Conservation (phyloP, 1,140 invertebrate species). For the Aphidius gifuensis region DNA sequence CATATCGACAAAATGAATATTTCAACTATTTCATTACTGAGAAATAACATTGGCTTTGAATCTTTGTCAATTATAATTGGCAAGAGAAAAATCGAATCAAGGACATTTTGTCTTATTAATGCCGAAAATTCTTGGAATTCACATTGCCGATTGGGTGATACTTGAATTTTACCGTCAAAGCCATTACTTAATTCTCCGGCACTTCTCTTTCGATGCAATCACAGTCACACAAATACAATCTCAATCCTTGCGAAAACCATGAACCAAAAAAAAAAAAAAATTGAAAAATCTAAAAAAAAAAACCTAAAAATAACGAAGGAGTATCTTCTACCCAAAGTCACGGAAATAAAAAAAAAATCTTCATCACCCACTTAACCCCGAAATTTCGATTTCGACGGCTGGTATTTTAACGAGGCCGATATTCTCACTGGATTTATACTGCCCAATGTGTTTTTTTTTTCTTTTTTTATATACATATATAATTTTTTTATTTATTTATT, state of each 20-base stretch:
- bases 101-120: constrained; percentile 10
- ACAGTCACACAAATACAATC: neutral
- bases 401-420: constrained; percentile 57
- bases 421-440: constrained; percentile 32
- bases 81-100: too few species aligned
- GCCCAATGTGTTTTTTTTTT: constrained; percentile 13
- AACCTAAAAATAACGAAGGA: constrained; percentile 4
- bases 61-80: too few species aligned
- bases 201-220: constrained; percentile 16
- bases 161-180: constrained; percentile 5
- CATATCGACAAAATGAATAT: too few species aligned
- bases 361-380: constrained; percentile 45
- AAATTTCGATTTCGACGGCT: constrained; percentile 55
- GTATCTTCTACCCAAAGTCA: constrained; percentile 21
- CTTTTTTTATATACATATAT: too few species aligned
- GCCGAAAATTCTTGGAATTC: constrained; percentile 14
- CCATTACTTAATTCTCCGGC: constrained; percentile 13
- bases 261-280: constrained; percentile 3
- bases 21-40: too few species aligned
- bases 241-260: constrained; percentile 3
- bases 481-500: constrained; percentile 12
- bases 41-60: too few species aligned
- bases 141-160: neutral
- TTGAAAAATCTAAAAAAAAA: neutral
- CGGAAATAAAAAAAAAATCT: constrained; percentile 22